phyloP scores from a whole-genome alignment of 2,888 invertebrate species.

The Epinotia nisella region DNA sequence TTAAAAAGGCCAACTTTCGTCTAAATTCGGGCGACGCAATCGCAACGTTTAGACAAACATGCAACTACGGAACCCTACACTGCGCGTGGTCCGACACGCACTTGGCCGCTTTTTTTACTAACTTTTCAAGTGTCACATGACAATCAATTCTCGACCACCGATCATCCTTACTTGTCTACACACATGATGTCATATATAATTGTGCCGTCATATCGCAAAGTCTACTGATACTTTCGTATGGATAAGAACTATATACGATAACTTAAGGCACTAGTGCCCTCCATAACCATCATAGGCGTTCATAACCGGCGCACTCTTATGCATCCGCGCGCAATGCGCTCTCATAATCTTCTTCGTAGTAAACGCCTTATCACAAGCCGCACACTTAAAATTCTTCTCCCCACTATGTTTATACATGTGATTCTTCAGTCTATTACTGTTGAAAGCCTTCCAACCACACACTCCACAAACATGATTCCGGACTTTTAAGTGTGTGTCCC shows the following conservation, averaged over 20 bases:
- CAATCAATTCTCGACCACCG: too few species aligned
- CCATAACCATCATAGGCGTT: slow-evolving; percentile 61
- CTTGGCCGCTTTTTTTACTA: too few species aligned
- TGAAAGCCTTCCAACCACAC: slow-evolving; percentile 77
- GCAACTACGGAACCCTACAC: too few species aligned
- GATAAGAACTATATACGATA: neutral
- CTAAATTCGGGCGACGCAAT: too few species aligned
- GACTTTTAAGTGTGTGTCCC: slow-evolving; percentile 75
- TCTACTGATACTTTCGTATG: too few species aligned
- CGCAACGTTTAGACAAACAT: too few species aligned
- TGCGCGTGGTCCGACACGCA: too few species aligned
- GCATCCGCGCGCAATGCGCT: slow-evolving; percentile 75
- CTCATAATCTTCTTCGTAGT: slow-evolving; percentile 77
- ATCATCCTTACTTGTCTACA: too few species aligned
- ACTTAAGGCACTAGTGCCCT: slow-evolving; percentile 50
- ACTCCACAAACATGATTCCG: slow-evolving; percentile 72
- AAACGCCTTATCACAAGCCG: slow-evolving; percentile 74
- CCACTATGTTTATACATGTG: slow-evolving; percentile 81
- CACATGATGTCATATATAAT: too few species aligned
- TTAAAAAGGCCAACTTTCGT: too few species aligned
- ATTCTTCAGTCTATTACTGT: slow-evolving; percentile 79
- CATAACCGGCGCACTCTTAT: slow-evolving; percentile 59
- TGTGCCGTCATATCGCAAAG: too few species aligned
- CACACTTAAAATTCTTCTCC: slow-evolving; percentile 79
- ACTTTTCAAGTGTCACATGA: too few species aligned